These are phyloP conservation scores for Aratinga solstitialis DNA, from an alignment of 2,797 vertebrate species.

Conservation along the genomic window DNA sequence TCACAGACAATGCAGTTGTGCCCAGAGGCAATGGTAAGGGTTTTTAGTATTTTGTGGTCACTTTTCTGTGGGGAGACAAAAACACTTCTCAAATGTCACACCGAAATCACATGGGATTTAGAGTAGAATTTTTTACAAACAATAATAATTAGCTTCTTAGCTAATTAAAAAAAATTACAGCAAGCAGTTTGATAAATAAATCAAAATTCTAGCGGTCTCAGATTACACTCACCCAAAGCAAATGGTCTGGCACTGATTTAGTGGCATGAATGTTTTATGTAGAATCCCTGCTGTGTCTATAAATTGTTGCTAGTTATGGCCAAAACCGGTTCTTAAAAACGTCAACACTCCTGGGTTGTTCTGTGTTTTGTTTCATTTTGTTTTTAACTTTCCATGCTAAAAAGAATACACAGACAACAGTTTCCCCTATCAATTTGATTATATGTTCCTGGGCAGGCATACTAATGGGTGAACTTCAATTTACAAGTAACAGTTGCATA, in stretches of 20 bases:
- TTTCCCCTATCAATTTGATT: not conserved
- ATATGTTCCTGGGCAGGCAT: not conserved
- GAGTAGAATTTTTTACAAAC: not conserved
- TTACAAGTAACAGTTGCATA: not conserved
- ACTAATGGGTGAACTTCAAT: not conserved
- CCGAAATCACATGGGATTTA: not conserved
- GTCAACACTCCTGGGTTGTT: not conserved
- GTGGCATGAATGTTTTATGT: not conserved
- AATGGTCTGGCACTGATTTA: not conserved
- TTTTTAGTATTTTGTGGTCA: not conserved
- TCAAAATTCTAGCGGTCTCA: not conserved
- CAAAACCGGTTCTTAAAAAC: not conserved
- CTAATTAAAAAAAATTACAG: not conserved
- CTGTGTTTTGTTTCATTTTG: not conserved
- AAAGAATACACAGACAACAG: not conserved
- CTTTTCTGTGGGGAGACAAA: not conserved
- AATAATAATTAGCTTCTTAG: not conserved
- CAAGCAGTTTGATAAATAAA: not conserved
- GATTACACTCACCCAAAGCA: not conserved
- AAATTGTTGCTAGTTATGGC: not conserved
- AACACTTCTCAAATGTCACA: not conserved
- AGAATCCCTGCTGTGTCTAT: not conserved
- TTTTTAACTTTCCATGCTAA: not conserved
- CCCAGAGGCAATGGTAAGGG: not conserved
- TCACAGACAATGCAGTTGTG: not conserved